Conservation (phyloP, 2,797 vertebrate species). For the Ambastaia sidthimunki region DNA sequence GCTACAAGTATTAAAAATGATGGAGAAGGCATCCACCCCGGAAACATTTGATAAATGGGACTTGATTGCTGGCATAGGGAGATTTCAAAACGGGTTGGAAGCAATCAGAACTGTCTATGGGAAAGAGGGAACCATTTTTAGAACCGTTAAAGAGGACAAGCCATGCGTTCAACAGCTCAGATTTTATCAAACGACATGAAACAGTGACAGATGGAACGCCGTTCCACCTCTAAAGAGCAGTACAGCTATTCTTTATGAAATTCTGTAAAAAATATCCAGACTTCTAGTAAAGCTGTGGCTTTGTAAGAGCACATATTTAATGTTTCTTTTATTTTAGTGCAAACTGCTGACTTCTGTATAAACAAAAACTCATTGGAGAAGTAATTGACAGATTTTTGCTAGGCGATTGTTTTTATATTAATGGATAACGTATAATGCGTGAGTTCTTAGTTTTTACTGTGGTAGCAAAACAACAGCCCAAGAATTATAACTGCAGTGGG, state of each 20-base stretch:
- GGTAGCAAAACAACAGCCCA: neutral
- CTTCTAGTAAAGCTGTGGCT: neutral
- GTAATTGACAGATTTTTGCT: neutral
- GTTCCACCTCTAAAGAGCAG: neutral
- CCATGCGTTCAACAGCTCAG: constrained; percentile 24
- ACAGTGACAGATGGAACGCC: constrained; percentile 28
- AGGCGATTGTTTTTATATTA: neutral
- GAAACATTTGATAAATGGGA: constrained; percentile 40
- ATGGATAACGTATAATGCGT: too few species aligned
- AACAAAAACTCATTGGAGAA: neutral
- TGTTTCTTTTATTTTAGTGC: neutral
- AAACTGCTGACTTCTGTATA: constrained; percentile 2
- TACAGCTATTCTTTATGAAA: neutral
- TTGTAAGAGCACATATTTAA: neutral
- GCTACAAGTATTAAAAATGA: constrained; percentile 36
- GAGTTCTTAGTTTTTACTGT: too few species aligned
- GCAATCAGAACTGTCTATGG: constrained; percentile 35
- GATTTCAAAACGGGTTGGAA: constrained; percentile 27
- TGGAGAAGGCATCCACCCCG: neutral
- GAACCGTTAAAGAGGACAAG: constrained; percentile 34
- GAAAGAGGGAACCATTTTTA: constrained; percentile 28
- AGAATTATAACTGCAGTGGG: neutral
- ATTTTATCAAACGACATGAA: constrained; percentile 38
- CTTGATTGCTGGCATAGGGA: constrained; percentile 46
- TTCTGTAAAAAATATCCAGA: neutral